Percentiles rank a stretch among this genome's conserved stretches.
Conservation (phyloP, 2,797 vertebrate genomes). For the Syngnathus rostellatus region DNA sequence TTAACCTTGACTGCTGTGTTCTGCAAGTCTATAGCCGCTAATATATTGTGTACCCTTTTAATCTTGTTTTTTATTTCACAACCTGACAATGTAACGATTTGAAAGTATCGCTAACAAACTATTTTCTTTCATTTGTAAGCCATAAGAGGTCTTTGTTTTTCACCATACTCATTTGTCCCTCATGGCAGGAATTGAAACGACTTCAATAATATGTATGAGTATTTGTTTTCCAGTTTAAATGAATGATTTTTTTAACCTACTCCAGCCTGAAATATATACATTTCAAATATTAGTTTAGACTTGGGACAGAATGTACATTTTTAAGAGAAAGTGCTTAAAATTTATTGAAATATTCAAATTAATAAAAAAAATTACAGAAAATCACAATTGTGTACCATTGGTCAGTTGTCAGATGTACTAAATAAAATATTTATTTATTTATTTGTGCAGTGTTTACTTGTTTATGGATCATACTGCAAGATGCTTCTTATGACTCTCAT, state of each 20-base stretch:
- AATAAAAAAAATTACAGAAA: no score
- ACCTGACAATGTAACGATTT: neutral
- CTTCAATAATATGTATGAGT: neutral
- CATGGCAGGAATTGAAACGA: neutral
- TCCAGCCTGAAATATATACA: neutral
- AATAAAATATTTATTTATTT: no score
- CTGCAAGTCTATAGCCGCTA: constrained; percentile 14
- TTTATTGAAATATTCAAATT: no score
- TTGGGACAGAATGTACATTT: no score
- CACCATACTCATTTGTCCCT: neutral
- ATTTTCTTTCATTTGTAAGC: neutral
- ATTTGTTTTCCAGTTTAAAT: neutral
- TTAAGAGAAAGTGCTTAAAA: no score
- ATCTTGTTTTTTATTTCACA: neutral
- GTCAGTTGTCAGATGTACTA: no score
- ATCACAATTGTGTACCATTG: no score
- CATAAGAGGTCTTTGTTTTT: neutral
- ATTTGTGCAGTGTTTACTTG: no score
- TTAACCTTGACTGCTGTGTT: constrained; percentile 44
- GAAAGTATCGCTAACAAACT: neutral
- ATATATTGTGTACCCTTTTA: neutral
- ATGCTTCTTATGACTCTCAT: no score
- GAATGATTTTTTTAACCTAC: neutral
- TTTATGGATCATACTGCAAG: no score
- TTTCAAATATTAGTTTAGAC: no score